phyloP scores from a whole-genome alignment of 2,113 vertebrate species.

The Scortum barcoo region DNA sequence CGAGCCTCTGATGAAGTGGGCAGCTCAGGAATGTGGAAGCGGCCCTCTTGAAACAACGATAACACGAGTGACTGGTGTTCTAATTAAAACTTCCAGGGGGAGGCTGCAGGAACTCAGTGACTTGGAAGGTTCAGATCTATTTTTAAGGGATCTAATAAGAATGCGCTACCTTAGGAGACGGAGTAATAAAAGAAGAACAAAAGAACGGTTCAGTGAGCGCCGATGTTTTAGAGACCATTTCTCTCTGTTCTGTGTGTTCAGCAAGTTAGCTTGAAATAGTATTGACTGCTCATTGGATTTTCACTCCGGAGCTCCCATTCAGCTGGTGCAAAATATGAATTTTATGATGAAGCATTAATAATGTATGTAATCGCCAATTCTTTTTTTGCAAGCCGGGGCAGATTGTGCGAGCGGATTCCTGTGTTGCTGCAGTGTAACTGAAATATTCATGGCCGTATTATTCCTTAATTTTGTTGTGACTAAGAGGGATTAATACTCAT shows the following conservation, averaged over 20 bases:
- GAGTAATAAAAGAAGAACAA: conserved; percentile 60
- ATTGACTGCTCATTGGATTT: conserved; percentile 73
- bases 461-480: conserved; percentile 85
- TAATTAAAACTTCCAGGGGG: conserved; percentile 84
- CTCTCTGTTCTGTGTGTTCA: conserved; percentile 61
- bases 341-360: conserved; percentile 80
- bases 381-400: conserved; percentile 59
- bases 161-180: conserved; percentile 65
- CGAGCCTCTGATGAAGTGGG: conserved; percentile 69
- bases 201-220: conserved; percentile 37
- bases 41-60: conserved; percentile 76
- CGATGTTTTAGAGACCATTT: conserved; percentile 49
- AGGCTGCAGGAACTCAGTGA: conserved; percentile 72
- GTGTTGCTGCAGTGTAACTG: conserved; percentile 74
- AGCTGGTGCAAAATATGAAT: conserved; percentile 67
- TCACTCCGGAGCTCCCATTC: conserved; percentile 38
- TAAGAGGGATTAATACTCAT: conserved; percentile 84
- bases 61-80: conserved; percentile 81
- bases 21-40: conserved; percentile 80
- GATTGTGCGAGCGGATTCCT: conserved; percentile 59
- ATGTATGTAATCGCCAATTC: conserved; percentile 68
- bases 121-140: conserved; percentile 74
- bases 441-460: conserved; percentile 85
- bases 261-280: conserved; percentile 65
- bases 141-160: conserved; percentile 82